Evolutionary conservation across 2,888 invertebrate genomes (phyloP).

Genomic region (Platypus cylindrus): DNA sequence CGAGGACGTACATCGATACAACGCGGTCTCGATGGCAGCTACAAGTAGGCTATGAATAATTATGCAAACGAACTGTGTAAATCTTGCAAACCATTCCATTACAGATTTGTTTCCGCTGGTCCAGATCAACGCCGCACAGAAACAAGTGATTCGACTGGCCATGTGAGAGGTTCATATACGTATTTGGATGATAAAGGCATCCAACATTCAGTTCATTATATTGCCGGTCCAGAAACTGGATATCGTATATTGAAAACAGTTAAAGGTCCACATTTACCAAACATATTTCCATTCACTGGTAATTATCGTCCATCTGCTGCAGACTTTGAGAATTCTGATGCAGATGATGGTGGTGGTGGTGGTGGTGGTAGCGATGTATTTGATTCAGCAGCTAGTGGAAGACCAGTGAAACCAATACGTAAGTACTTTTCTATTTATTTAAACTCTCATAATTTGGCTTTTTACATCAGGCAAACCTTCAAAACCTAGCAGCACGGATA

Average conservation of each 20-base stretch:
- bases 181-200: conserved; percentile 68
- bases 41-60: conserved; percentile 37
- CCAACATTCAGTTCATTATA: conserved; percentile 64
- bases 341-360: conserved; percentile 25
- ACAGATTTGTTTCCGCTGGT: conserved; percentile 58
- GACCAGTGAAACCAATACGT: conserved; percentile 18
- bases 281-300: conserved; percentile 43
- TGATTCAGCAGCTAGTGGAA: conserved; percentile 43
- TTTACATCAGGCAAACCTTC: conserved; percentile 7
- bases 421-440: conserved; percentile 7
- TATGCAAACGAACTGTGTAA: too few species aligned
- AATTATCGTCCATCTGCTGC: too few species aligned
- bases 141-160: conserved; percentile 56
- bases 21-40: conserved; percentile 58
- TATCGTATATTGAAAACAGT: conserved; percentile 60
- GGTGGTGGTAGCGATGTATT: conserved; percentile 25
- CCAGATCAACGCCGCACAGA: conserved; percentile 66
- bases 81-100: too few species aligned
- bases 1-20: conserved; percentile 62
- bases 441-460: too few species aligned
- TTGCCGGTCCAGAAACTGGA: conserved; percentile 66
- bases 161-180: conserved; percentile 64
- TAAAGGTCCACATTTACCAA: conserved; percentile 51
- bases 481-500: conserved; percentile 5
- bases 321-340: conserved; percentile 37